Conservation (phyloP, 2,888 invertebrate genomes). For the Tinea trinotella region DNA sequence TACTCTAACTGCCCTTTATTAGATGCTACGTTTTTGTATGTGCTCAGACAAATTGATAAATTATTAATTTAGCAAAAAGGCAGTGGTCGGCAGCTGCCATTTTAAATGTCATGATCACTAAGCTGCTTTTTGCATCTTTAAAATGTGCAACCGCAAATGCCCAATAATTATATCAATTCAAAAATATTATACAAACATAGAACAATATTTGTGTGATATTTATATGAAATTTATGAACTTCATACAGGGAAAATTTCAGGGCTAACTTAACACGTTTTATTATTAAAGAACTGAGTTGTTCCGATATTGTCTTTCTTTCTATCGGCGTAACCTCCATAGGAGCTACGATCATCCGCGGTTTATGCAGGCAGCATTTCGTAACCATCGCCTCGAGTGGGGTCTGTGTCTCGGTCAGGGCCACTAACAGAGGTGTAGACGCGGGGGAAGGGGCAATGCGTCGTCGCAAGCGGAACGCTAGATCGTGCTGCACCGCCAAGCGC, state of each 20-base stretch:
- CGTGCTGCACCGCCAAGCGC: conserved; percentile 70
- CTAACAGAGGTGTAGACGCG: conserved; percentile 23
- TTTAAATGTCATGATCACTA: conserved; percentile 14
- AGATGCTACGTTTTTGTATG: conserved; percentile 12
- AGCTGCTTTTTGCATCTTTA: conserved; percentile 3
- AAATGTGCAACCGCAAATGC: not conserved
- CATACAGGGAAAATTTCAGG: too few species aligned
- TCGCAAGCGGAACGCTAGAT: conserved; percentile 65
- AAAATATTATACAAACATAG: not conserved
- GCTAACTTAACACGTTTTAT: too few species aligned
- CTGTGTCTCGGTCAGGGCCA: conserved; percentile 70
- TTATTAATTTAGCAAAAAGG: conserved; percentile 18
- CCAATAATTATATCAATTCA: not conserved
- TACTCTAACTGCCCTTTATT: conserved; percentile 8
- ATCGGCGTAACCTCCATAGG: not conserved
- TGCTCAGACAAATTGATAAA: conserved; percentile 15
- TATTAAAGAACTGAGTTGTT: too few species aligned
- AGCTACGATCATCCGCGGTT: not conserved
- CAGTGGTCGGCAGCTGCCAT: conserved; percentile 6
- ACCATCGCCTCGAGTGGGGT: conserved; percentile 48
- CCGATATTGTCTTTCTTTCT: not conserved
- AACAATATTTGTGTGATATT: too few species aligned
- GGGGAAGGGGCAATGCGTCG: conserved; percentile 31
- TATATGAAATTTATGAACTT: too few species aligned
- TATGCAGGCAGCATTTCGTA: conserved; percentile 46